Evolutionary conservation across 2,797 vertebrate species (phyloP).

Genomic region (Semaprochilodus insignis): DNA sequence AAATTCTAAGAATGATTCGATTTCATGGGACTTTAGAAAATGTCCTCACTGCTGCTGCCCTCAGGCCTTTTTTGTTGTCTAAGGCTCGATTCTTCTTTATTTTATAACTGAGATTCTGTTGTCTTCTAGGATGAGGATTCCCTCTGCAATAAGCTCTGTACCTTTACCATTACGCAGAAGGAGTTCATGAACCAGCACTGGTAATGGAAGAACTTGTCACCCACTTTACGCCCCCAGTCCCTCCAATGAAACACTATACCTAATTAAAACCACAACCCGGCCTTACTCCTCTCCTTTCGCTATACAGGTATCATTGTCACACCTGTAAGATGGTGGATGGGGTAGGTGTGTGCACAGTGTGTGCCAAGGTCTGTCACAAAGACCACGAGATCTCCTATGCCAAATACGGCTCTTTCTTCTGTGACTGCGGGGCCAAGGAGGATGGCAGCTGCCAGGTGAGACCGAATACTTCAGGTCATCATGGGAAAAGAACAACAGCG

Average conservation of each 20-base stretch:
- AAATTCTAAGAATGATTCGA: not conserved
- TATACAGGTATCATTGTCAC: slow-evolving; percentile 97
- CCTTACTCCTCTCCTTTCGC: slow-evolving; percentile 59
- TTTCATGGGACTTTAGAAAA: not conserved
- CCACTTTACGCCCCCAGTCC: slow-evolving; percentile 13
- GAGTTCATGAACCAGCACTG: slow-evolving; percentile 99
- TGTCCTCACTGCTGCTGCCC: not conserved
- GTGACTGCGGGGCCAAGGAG: slow-evolving; percentile 99
- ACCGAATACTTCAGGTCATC: slow-evolving; percentile 87
- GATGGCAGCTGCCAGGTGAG: slow-evolving; percentile 99
- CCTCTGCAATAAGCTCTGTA: slow-evolving; percentile 98
- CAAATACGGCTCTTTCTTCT: slow-evolving; percentile 99
- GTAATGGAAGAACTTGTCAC: slow-evolving; percentile 77
- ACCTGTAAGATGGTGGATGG: slow-evolving; percentile 99
- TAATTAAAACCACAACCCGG: slow-evolving; percentile 13
- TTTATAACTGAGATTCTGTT: slow-evolving; percentile 19
- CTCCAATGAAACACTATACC: slow-evolving; percentile 41
- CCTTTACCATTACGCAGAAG: slow-evolving; percentile 99
- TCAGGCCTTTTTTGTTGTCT: not conserved
- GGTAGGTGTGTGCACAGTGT: slow-evolving; percentile 98
- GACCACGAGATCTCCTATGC: slow-evolving; percentile 99
- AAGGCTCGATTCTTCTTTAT: not conserved
- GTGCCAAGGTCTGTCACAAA: slow-evolving; percentile 99
- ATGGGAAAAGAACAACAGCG: slow-evolving; percentile 87
- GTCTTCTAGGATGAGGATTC: slow-evolving; percentile 95